These are phyloP conservation scores for Drosophila subobscura DNA, from an alignment of 1,140 invertebrate species.

Conservation along the genomic window DNA sequence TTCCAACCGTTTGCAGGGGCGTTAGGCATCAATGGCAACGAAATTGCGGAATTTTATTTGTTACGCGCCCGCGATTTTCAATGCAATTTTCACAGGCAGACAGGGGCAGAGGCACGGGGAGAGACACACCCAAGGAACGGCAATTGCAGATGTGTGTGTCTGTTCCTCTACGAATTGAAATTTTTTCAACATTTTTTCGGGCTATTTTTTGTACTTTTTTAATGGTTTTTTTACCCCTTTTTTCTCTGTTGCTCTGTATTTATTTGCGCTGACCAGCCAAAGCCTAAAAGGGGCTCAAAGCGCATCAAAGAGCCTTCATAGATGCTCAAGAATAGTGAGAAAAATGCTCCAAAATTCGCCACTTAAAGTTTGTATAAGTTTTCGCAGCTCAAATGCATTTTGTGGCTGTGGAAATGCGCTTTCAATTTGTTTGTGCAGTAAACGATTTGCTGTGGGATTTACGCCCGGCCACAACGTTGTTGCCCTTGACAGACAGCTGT, in stretches of 20 bases:
- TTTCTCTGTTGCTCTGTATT: conserved; percentile 32
- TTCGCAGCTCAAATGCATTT: neutral
- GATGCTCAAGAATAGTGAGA: neutral
- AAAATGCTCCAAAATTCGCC: neutral
- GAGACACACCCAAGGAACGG: neutral
- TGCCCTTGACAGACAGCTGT: conserved; percentile 63
- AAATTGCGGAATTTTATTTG: conserved; percentile 75
- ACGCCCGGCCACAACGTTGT: neutral
- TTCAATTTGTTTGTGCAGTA: neutral
- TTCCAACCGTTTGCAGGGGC: conserved; percentile 26
- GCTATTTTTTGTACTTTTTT: conserved; percentile 26
- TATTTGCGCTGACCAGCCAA: conserved; percentile 46
- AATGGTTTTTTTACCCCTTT: conserved; percentile 2
- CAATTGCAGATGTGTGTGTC: conserved; percentile 33
- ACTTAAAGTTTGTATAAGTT: neutral
- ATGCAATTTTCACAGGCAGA: conserved; percentile 57
- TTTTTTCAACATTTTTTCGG: conserved; percentile 29
- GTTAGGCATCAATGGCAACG: conserved; percentile 58
- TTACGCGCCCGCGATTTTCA: conserved; percentile 75
- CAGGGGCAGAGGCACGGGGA: conserved; percentile 9
- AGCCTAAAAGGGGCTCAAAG: conserved; percentile 36
- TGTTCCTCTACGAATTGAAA: conserved; percentile 41
- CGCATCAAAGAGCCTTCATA: conserved; percentile 8
- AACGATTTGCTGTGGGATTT: conserved; percentile 34
- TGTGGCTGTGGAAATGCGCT: conserved; percentile 10